phyloP scores from a whole-genome alignment of 2,797 vertebrate species.

The Halcyon badia region DNA sequence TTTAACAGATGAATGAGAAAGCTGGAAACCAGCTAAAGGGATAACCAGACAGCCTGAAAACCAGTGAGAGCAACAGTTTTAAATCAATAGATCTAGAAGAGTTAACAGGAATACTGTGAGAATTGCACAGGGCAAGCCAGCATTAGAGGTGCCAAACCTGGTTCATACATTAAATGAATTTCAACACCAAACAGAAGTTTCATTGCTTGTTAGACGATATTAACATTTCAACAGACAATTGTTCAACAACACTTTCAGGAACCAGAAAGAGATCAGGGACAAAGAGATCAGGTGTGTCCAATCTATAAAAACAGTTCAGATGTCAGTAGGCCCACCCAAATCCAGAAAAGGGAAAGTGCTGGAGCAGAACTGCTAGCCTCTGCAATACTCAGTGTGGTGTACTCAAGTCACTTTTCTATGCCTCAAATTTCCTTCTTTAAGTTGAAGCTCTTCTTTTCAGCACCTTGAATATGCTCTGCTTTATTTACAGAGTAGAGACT shows the following conservation, averaged over 20 bases:
- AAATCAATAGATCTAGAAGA: neutral
- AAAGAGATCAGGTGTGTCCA: neutral
- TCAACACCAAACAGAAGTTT: neutral
- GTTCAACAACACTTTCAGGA: neutral
- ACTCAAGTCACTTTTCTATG: neutral
- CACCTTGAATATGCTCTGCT: neutral
- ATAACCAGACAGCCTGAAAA: neutral
- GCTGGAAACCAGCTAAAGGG: neutral
- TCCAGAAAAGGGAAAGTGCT: neutral
- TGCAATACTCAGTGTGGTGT: accelerated
- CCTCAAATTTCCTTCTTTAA: neutral
- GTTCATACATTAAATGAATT: neutral
- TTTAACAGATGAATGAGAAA: neutral
- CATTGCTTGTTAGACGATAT: neutral
- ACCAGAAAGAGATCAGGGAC: neutral
- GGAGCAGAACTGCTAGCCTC: neutral
- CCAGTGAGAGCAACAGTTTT: neutral
- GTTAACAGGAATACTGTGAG: neutral
- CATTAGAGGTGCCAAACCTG: neutral
- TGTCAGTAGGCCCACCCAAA: neutral
- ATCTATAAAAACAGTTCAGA: neutral
- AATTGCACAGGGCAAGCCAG: neutral
- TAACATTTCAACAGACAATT: neutral
- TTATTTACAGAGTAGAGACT: neutral
- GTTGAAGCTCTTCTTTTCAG: neutral